phyloP scores from a whole-genome alignment of 2,113 vertebrate species.

The Rynchops niger region DNA sequence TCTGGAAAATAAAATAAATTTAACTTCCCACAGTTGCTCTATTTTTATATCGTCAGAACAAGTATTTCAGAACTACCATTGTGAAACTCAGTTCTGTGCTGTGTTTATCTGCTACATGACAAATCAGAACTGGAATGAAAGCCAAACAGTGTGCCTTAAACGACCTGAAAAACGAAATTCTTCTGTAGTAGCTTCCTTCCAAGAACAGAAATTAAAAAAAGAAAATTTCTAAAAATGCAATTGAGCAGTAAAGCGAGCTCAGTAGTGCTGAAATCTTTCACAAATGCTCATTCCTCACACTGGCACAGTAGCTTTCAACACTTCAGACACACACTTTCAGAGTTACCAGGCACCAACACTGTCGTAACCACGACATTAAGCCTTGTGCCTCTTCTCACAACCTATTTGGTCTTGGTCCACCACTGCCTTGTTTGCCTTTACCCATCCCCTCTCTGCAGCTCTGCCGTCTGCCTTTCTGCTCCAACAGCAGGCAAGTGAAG shows the following conservation, averaged over 20 bases:
- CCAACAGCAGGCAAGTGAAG: accelerated
- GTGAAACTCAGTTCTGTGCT: slow-evolving; percentile 20
- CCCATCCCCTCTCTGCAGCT: not conserved
- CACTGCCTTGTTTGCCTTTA: not conserved
- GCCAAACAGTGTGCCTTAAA: slow-evolving; percentile 34
- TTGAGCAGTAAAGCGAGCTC: not conserved
- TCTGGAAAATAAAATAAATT: slow-evolving; percentile 44
- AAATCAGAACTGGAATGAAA: slow-evolving; percentile 33
- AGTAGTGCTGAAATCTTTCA: not conserved
- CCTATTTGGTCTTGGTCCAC: not conserved
- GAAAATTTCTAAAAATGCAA: slow-evolving; percentile 32
- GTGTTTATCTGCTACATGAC: slow-evolving; percentile 47
- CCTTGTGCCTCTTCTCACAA: not conserved
- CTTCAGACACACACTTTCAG: not conserved
- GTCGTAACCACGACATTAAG: not conserved
- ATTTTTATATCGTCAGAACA: slow-evolving; percentile 41
- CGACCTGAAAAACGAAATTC: slow-evolving; percentile 6
- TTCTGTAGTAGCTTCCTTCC: slow-evolving; percentile 51
- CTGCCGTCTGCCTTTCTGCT: not conserved
- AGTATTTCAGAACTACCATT: slow-evolving; percentile 58
- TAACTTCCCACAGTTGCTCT: slow-evolving; percentile 57
- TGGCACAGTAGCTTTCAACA: not conserved
- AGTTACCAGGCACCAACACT: not conserved
- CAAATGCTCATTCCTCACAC: not conserved
- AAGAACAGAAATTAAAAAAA: slow-evolving; percentile 41